Conservation (phyloP, 2,888 invertebrate species). For the Drosophila paramelanica region DNA sequence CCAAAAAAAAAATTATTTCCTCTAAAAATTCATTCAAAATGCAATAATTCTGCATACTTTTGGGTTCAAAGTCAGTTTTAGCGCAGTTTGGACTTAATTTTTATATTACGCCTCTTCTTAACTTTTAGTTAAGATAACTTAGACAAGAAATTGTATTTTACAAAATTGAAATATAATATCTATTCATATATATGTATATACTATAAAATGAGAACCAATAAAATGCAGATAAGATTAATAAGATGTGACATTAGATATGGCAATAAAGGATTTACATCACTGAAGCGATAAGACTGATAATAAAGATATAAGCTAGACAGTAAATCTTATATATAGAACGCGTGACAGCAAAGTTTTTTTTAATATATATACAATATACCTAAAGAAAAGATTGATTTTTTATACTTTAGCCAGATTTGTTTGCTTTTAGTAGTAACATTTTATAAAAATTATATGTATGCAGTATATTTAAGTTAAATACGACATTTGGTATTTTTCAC, state of each 20-base stretch:
- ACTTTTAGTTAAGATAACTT: too few relatives aligned
- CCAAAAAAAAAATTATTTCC: too few relatives aligned
- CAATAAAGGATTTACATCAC: constrained; percentile 41
- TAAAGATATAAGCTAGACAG: background rate
- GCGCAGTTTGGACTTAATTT: too few relatives aligned
- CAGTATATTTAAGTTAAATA: too few relatives aligned
- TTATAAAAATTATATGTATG: too few relatives aligned
- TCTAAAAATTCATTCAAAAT: too few relatives aligned
- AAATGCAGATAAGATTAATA: constrained; percentile 15
- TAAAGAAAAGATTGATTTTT: background rate
- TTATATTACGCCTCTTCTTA: too few relatives aligned
- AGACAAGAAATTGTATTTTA: too few relatives aligned
- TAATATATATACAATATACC: background rate
- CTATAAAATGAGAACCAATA: background rate
- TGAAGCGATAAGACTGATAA: constrained; percentile 3
- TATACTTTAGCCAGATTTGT: background rate
- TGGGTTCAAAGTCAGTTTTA: too few relatives aligned
- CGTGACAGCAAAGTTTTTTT: background rate
- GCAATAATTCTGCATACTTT: too few relatives aligned
- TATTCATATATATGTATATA: background rate
- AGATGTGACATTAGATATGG: constrained; percentile 7
- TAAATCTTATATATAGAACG: background rate
- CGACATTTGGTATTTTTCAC: too few relatives aligned
- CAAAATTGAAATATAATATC: background rate
- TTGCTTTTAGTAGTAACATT: too few relatives aligned